Base-by-base conservation (phyloP, 2,113 vertebrate species). In the Falco punctatus region DNA sequence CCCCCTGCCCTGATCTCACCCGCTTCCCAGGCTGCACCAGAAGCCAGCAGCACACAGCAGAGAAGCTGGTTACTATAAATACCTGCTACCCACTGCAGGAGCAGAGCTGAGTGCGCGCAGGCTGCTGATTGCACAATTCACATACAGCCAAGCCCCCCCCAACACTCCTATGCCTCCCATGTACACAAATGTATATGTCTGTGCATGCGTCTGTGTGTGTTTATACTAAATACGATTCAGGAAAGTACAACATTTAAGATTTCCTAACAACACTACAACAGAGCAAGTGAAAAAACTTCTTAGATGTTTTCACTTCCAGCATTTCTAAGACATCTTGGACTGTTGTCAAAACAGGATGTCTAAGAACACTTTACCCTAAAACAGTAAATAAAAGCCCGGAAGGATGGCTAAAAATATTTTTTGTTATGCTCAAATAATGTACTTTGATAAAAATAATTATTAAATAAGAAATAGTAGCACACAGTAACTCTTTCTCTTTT, bases 41-140 rank as follows among this genome's bases (percentile, higher is more conserved):
- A 40, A 80, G 30, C 9, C 40, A 78, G 69, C 33, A 44, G 49
- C 35, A 49, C 23, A 2, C 44, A 20, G 6, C 35, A 15, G 64
- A 14, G 35, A 52, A 23, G 42, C 3, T 35, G 40, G 9, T 32
- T 6, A 19, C 80, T 15, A 3, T 9, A 27, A 74, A 9, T 17
- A 33, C 1, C n/a, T 22, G 42, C 32, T 15, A 44, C 44, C 23
- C 23, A 4, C 32, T 10, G 26, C 10, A 4, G 1, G 8, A 9
- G 33, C 7, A 22, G 67, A 61, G 40, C 20, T n/a, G n/a, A 26
- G 19, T 21, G n/a, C 26, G 6, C 2, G 13, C 2, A 16, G 22
- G 52, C 72, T 49, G 42, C 19, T 5, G 32, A 11, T 10, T 11
- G 40, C 51, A 7, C 32, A 6, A 10, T 6, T 7, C 11, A 2